These are phyloP conservation scores for Plagiodera versicolora DNA, from an alignment of 2,888 invertebrate species.

Conservation along the genomic window DNA sequence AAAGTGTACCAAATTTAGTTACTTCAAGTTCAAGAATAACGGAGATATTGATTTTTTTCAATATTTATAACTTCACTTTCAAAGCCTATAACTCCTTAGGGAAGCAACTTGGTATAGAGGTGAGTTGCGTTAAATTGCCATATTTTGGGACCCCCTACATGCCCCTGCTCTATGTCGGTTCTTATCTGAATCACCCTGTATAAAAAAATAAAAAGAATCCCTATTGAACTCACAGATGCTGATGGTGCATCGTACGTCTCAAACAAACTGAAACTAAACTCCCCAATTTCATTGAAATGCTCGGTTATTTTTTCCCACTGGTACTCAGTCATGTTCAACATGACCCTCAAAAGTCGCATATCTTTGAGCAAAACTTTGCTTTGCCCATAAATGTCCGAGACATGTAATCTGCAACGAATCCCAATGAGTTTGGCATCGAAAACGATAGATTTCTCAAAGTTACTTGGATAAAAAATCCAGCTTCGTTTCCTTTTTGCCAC, in stretches of 20 bases:
- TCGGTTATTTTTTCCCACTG: slow-evolving; percentile 11
- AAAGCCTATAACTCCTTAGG: too few species aligned
- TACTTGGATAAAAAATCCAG: not conserved
- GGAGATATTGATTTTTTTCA: too few species aligned
- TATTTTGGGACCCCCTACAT: too few species aligned
- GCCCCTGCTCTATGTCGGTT: too few species aligned
- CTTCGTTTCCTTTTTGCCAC: not conserved
- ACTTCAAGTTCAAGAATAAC: too few species aligned
- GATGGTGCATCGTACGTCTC: not conserved
- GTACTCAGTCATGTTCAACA: slow-evolving; percentile 15
- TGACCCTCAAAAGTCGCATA: slow-evolving; percentile 6
- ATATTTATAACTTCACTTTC: too few species aligned
- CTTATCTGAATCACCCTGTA: too few species aligned
- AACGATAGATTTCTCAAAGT: not conserved
- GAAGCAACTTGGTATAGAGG: too few species aligned
- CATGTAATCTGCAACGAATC: slow-evolving; percentile 15
- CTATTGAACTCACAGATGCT: not conserved
- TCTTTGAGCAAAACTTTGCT: slow-evolving; percentile 16
- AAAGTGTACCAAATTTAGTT: too few species aligned
- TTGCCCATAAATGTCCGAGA: slow-evolving; percentile 18
- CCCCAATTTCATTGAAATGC: slow-evolving; percentile 14
- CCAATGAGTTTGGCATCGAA: not conserved
- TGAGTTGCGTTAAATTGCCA: too few species aligned
- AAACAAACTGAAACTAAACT: slow-evolving; percentile 12
- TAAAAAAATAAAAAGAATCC: too few species aligned